Evolutionary conservation across 2,797 vertebrate species (phyloP), one percentile per base, ranked within the genome.

Genomic region (Saxicola maurus): DNA sequence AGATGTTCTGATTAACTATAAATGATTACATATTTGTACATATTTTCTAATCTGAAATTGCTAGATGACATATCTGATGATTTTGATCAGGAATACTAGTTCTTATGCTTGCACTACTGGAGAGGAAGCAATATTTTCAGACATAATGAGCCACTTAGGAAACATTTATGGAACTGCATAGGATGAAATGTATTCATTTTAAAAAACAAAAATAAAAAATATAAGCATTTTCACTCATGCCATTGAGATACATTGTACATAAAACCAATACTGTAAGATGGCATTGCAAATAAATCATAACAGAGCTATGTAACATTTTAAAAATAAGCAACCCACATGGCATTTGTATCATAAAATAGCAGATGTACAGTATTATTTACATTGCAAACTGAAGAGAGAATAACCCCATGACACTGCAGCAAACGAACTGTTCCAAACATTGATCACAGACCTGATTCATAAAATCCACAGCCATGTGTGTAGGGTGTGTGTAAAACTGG

Each of bases 341-440:
- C 75, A 91, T 92, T 94, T 73, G 72, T 91, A 88, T 96, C 91
- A 91, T 92, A 96, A 97, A 96, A 95, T 64, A 95, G 90, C 92
- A 91, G 86, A 90, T 97, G 87, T 95, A 96, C 87, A 95, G 23
- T 88, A 94, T 61, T 96, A 96, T 97, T 97, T 97, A 97, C 95
- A 97, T 19, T 75, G 90, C 92, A 96, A 97, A 94, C 78, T 7
- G 2, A 96, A 92, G 93, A 96, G 93, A 94, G 71, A 83, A 87
- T 86, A 91, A 93, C 85, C 48, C 62, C 81, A 92, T 94, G 90
- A 94, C 95, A 96, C 80, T 24, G n/a, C 52, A 94, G 77, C 84
- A 96, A 94, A 94, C 31, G 8, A 93, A 82, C 87, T 55, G 37
- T 51, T 78, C 11, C 31, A 78, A 79, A 92, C 88, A 83, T 85